Evolutionary conservation across 2,113 vertebrate species (phyloP).

Genomic region (Hemibagrus wyckioides): DNA sequence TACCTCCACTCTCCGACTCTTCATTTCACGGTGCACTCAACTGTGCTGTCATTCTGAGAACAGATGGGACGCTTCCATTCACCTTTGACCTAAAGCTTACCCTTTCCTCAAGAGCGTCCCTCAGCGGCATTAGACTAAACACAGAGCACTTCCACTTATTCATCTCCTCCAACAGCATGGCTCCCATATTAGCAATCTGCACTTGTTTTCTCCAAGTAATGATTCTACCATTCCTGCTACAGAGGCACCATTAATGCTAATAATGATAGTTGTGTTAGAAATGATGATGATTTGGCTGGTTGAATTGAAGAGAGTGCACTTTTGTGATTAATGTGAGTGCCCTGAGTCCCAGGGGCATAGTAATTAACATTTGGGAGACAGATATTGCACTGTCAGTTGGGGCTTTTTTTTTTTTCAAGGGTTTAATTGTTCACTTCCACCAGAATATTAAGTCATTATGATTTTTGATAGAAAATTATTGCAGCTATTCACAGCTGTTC

Average conservation of each 20-base stretch:
- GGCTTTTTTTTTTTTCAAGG: not conserved
- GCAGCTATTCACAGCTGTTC: not conserved
- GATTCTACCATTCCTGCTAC: not conserved
- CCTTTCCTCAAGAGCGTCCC: not conserved
- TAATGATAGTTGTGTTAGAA: conserved; percentile 31
- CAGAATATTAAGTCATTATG: not conserved
- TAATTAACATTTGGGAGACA: conserved; percentile 23
- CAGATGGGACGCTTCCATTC: conserved; percentile 43
- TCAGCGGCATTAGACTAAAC: conserved; percentile 21
- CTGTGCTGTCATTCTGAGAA: conserved; percentile 22
- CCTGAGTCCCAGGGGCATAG: conserved; percentile 1
- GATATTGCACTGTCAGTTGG: conserved; percentile 8
- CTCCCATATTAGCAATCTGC: conserved; percentile 28
- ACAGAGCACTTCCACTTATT: conserved; percentile 18
- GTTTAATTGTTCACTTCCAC: conserved; percentile 7
- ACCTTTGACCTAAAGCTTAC: conserved; percentile 40
- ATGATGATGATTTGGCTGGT: conserved; percentile 34
- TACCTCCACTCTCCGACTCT: not conserved
- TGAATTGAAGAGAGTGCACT: conserved; percentile 30
- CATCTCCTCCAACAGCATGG: conserved; percentile 1
- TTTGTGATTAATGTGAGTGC: conserved; percentile 40
- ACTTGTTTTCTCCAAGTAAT: conserved; percentile 9
- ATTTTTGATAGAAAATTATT: not conserved
- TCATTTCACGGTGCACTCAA: conserved; percentile 18
- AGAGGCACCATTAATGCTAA: conserved; percentile 9